A percentile compares a stretch with the other conserved stretches of the same genome.
Conservation (phyloP, 2,888 invertebrate species). For the Drosophila diplacantha region DNA sequence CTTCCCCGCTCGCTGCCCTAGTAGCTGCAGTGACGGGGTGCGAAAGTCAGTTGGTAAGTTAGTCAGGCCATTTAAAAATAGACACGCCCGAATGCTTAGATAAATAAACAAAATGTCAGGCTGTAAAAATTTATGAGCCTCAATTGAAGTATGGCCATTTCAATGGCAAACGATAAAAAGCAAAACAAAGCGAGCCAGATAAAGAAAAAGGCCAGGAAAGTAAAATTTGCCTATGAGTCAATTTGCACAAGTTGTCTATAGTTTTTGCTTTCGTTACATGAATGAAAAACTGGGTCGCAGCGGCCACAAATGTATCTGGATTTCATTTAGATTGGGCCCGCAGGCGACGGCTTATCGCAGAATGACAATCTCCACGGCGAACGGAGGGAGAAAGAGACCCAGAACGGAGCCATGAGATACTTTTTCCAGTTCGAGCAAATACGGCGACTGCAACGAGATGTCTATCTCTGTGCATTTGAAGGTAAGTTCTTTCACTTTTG, state of each 20-base stretch:
- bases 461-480: constrained; percentile 64
- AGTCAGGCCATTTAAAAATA: constrained; percentile 69
- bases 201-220: constrained; percentile 33
- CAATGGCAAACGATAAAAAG: constrained; percentile 69
- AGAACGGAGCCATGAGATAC: constrained; percentile 46
- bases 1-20: constrained; percentile 11
- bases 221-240: constrained; percentile 61
- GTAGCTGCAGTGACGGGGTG: constrained; percentile 47
- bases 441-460: constrained; percentile 51
- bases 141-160: constrained; percentile 66
- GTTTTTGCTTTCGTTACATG: constrained; percentile 66
- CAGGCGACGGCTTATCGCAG: constrained; percentile 55
- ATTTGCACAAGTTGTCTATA: constrained; percentile 48
- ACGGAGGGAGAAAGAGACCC: constrained; percentile 12
- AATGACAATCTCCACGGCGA: constrained; percentile 58
- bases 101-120: constrained; percentile 69
- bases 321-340: constrained; percentile 60
- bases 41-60: constrained; percentile 67
- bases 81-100: constrained; percentile 60
- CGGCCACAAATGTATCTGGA: constrained; percentile 68
- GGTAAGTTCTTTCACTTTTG: constrained; percentile 68
- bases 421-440: constrained; percentile 47
- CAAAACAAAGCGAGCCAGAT: constrained; percentile 22
- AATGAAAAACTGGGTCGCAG: constrained; percentile 65
- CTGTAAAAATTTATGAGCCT: constrained; percentile 66